Conservation (phyloP, 2,797 vertebrate species). For the Dallia pectoralis region DNA sequence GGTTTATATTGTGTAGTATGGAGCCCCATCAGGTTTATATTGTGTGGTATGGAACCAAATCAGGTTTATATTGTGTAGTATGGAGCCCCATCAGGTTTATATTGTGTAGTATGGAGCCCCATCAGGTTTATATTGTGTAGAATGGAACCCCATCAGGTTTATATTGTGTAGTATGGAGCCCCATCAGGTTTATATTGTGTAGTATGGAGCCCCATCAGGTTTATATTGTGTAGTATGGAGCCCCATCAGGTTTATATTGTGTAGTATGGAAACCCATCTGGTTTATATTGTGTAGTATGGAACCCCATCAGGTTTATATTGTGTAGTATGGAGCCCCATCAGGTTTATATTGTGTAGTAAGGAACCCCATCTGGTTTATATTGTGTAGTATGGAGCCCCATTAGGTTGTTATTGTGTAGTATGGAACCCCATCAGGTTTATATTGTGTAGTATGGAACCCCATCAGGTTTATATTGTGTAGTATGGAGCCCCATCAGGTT, state of each 20-base stretch:
- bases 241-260: no score
- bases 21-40: background rate
- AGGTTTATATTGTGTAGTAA: no score
- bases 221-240: constrained; percentile 4
- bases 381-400: constrained; percentile 5
- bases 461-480: no score
- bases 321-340: constrained; percentile 1
- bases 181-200: no score
- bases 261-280: no score
- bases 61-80: background rate
- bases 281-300: constrained; percentile 3
- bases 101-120: constrained; percentile 3
- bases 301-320: background rate
- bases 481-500: no score
- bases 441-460: background rate
- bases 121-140: no score
- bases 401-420: background rate
- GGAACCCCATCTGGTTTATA: background rate
- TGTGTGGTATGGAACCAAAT: no score
- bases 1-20: constrained; percentile 3
- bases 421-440: background rate
- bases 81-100: constrained; percentile 2
- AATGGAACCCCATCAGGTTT: no score
- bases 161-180: constrained; percentile 2
- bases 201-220: no score